Evolutionary conservation across 2,113 vertebrate species (phyloP).

Genomic region (Malurus elegans): DNA sequence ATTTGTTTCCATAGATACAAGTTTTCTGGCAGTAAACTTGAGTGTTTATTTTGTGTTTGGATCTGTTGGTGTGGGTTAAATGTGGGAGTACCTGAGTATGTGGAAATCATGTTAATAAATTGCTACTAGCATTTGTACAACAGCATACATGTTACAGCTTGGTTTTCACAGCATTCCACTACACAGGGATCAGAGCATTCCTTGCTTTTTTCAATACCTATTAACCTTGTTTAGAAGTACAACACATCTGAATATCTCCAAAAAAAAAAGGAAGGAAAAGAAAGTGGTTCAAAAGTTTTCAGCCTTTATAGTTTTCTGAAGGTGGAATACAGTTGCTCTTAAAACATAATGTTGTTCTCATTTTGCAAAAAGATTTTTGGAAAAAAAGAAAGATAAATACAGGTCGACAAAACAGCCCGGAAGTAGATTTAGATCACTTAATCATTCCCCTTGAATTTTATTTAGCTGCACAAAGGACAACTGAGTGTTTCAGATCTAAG

Average conservation of each 20-base stretch:
- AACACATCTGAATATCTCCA: background rate
- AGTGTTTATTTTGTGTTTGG: background rate
- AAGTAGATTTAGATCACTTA: background rate
- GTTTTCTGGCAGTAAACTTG: background rate
- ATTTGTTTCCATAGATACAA: background rate
- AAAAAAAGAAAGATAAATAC: background rate
- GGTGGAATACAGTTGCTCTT: background rate
- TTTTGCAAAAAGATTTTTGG: background rate
- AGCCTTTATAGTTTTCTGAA: background rate
- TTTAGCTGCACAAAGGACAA: background rate
- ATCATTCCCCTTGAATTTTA: background rate
- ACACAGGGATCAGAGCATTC: background rate
- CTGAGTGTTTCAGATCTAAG: background rate
- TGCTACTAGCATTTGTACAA: background rate
- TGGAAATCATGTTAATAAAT: background rate
- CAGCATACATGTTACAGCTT: background rate
- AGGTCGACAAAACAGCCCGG: background rate
- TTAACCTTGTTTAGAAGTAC: background rate
- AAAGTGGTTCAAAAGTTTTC: background rate
- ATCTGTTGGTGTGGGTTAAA: background rate
- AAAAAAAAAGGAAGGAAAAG: background rate
- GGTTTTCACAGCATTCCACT: slow-evolving; percentile 25
- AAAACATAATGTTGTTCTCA: background rate
- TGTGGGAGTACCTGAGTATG: background rate
- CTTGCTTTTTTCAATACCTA: background rate